Percentiles rank a stretch among this genome's conserved stretches.
These are phyloP conservation scores for Melanotaenia parkinsoni DNA, from an alignment of 2,797 vertebrate genomes.

Conservation along the genomic window DNA sequence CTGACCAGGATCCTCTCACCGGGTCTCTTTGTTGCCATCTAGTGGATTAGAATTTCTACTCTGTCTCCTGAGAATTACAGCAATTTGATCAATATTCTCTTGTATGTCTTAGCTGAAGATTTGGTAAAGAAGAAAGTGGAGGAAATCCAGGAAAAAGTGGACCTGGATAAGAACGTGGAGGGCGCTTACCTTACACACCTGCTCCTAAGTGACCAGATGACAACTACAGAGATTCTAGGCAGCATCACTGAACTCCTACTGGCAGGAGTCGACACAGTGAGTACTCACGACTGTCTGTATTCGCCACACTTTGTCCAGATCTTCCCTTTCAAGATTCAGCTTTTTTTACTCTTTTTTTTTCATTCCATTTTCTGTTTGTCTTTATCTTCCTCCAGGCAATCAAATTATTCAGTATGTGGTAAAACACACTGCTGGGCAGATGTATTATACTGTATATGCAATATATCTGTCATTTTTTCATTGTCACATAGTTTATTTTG, in stretches of 20 bases:
- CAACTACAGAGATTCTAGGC: conserved; percentile 79
- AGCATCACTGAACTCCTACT: conserved; percentile 85
- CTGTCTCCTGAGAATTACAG: neutral
- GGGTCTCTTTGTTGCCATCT: conserved; percentile 14
- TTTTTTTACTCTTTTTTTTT: no score
- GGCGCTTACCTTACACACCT: conserved; percentile 86
- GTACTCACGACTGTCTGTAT: conserved; percentile 6
- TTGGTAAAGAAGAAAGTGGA: conserved; percentile 80
- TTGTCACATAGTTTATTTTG: no score
- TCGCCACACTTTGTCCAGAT: neutral
- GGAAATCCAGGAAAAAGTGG: conserved; percentile 72
- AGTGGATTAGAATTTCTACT: neutral
- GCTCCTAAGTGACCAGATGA: conserved; percentile 82
- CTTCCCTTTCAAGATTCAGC: no score
- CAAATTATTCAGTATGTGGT: no score
- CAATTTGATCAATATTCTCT: neutral
- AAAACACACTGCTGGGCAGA: no score
- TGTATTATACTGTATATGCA: no score
- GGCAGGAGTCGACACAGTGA: conserved; percentile 87
- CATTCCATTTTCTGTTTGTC: no score
- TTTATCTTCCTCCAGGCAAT: no score
- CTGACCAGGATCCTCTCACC: neutral
- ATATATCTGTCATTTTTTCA: no score
- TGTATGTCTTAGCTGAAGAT: conserved; percentile 66
- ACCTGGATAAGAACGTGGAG: conserved; percentile 65